A percentile compares a stretch with the other conserved stretches of the same genome.
Evolutionary conservation across 2,888 invertebrate species (phyloP).

Genomic region (Conops quadrifasciatus): DNA sequence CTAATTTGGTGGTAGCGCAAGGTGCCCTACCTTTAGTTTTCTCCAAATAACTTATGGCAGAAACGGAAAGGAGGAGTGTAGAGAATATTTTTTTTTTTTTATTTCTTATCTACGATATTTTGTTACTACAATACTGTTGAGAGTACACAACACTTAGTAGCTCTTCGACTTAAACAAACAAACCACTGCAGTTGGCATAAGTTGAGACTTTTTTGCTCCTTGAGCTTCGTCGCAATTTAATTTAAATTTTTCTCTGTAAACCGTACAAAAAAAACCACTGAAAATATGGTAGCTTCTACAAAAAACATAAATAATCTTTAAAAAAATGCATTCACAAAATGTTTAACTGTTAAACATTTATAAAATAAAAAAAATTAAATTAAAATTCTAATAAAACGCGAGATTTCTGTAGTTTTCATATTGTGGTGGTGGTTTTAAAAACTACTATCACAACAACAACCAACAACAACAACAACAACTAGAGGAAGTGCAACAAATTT

Average conservation of each 20-base stretch:
- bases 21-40: no score
- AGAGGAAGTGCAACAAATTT: neutral
- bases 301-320: neutral
- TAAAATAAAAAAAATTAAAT: neutral
- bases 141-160: no score
- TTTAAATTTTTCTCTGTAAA: slow-evolving; percentile 40
- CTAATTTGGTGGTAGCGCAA: no score
- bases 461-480: slow-evolving; percentile 19
- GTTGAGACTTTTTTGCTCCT: no score
- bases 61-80: no score
- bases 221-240: slow-evolving; percentile 1
- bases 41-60: no score
- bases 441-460: slow-evolving; percentile 37
- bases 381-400: slow-evolving; percentile 34
- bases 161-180: no score
- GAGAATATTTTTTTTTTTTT: no score
- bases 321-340: neutral
- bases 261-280: slow-evolving; percentile 38
- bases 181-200: no score
- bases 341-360: neutral
- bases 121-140: no score
- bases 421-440: slow-evolving; percentile 41
- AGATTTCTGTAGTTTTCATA: slow-evolving; percentile 51
- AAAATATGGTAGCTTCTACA: slow-evolving; percentile 32
- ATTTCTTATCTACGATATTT: no score